Conservation (phyloP, 1,140 invertebrate genomes). For the Conus ventricosus region DNA sequence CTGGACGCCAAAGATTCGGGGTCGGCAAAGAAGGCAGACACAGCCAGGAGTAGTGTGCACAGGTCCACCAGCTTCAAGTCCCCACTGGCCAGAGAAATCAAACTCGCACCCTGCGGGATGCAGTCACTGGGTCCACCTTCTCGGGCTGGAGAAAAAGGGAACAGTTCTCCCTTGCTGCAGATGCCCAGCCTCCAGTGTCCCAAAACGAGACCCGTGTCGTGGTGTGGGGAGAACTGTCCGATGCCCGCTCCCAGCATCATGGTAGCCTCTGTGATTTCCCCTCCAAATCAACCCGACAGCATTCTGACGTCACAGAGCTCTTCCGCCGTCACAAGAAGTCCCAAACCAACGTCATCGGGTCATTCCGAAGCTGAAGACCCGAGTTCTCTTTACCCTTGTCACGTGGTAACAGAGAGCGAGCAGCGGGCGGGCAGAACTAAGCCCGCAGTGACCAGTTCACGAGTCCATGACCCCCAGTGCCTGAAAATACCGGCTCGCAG, state of each 20-base stretch:
- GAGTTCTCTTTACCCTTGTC: slow-evolving; percentile 1
- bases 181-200: neutral
- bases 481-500: neutral
- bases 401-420: neutral
- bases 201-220: slow-evolving; percentile 15
- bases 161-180: neutral
- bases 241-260: neutral
- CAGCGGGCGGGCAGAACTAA: neutral
- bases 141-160: neutral
- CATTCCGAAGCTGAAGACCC: neutral
- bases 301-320: slow-evolving; percentile 6
- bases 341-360: neutral
- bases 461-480: neutral
- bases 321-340: neutral
- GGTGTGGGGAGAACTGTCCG: slow-evolving; percentile 11
- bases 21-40: neutral
- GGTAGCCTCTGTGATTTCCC: neutral
- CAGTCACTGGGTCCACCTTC: neutral
- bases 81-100: neutral
- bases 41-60: neutral
- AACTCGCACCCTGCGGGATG: neutral
- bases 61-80: slow-evolving; percentile 29
- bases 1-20: slow-evolving; percentile 16
- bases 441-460: neutral
- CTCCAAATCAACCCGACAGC: neutral